Evolutionary conservation across 2,888 invertebrate species (phyloP).

Genomic region (Neoaliturus tenellus): DNA sequence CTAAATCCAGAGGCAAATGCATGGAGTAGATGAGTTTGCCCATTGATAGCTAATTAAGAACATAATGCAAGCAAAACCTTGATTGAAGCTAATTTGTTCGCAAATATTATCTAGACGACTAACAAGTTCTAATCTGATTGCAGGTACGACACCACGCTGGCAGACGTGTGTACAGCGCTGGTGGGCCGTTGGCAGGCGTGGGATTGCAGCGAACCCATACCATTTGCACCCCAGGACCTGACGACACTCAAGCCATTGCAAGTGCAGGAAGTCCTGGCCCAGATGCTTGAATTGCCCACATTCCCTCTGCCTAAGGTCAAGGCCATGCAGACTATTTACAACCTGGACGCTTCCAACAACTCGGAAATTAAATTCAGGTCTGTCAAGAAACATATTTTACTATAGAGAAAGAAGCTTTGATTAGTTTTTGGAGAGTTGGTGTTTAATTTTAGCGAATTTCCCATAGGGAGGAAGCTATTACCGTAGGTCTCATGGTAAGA

Average conservation of each 20-base stretch:
- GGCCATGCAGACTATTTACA: constrained; percentile 79
- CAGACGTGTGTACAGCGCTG: constrained; percentile 77
- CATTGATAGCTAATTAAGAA: too few species aligned
- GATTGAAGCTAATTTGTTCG: too few species aligned
- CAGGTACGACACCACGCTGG: constrained; percentile 82
- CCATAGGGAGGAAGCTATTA: too few species aligned
- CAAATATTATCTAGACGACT: too few species aligned
- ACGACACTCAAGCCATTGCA: constrained; percentile 79
- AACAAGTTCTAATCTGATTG: neutral
- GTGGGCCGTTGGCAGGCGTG: constrained; percentile 76
- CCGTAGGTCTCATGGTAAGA: too few species aligned
- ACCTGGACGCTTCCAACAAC: constrained; percentile 81
- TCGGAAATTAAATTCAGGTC: constrained; percentile 82
- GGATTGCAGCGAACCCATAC: constrained; percentile 70
- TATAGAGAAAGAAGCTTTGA: neutral
- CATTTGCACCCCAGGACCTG: constrained; percentile 75
- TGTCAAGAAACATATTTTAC: too few species aligned
- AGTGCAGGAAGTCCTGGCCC: constrained; percentile 81
- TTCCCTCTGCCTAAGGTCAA: constrained; percentile 77
- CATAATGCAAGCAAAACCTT: too few species aligned
- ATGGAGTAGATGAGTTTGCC: too few species aligned
- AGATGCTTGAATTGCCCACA: constrained; percentile 77
- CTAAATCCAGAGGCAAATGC: too few species aligned
- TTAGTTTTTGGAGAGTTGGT: neutral
- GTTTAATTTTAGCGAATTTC: too few species aligned